These are phyloP conservation scores for Pelosia muscerda DNA, from an alignment of 2,888 invertebrate species.

Conservation along the genomic window DNA sequence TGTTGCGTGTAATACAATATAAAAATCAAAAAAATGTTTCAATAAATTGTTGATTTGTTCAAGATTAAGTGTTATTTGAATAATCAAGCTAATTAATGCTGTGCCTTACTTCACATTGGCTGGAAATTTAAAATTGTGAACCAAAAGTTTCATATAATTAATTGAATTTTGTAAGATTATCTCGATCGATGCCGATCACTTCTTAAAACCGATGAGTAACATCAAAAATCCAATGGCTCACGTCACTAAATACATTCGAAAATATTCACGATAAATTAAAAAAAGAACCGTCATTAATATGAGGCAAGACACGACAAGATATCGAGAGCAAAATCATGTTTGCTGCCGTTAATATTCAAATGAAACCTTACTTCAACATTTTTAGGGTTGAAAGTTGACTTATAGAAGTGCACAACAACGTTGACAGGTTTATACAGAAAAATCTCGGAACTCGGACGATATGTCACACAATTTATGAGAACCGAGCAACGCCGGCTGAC, in stretches of 20 bases:
- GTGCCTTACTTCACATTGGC: conserved; percentile 34
- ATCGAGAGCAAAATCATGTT: conserved; percentile 59
- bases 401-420: conserved; percentile 45
- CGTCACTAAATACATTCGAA: conserved; percentile 61
- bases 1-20: conserved; percentile 16
- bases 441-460: conserved; percentile 77
- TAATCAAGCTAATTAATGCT: conserved; percentile 19
- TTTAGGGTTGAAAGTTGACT: conserved; percentile 54
- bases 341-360: conserved; percentile 47
- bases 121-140: conserved; percentile 41
- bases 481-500: conserved; percentile 72
- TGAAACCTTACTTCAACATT: conserved; percentile 54
- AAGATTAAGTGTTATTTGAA: conserved; percentile 11
- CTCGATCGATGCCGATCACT: conserved; percentile 55
- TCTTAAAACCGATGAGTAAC: conserved; percentile 63
- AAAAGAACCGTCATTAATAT: conserved; percentile 79
- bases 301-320: conserved; percentile 70
- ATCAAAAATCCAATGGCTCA: conserved; percentile 55
- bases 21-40: conserved; percentile 10
- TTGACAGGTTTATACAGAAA: conserved; percentile 66
- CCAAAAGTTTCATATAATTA: conserved; percentile 45
- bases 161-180: conserved; percentile 58
- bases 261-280: conserved; percentile 77
- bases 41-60: conserved; percentile 30
- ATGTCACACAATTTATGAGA: conserved; percentile 83